Evolutionary conservation across 2,113 vertebrate species (phyloP).

Genomic region (Asarcornis scutulata): DNA sequence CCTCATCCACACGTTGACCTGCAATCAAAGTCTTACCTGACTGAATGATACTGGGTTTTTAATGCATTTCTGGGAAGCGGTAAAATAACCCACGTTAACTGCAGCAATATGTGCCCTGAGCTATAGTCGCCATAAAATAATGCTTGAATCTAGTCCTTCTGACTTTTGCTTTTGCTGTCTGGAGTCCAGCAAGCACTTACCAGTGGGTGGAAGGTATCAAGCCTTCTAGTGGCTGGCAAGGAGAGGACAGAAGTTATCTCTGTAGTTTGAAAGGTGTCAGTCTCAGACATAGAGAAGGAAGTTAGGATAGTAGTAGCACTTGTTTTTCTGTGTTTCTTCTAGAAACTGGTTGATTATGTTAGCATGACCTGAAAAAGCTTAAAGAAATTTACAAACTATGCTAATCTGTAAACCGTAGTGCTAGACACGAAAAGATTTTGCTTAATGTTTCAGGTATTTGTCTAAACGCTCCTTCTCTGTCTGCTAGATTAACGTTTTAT

Average conservation of each 20-base stretch:
- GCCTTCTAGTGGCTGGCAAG: background rate
- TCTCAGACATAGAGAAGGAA: background rate
- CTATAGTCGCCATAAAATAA: background rate
- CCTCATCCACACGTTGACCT: background rate
- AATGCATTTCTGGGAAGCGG: background rate
- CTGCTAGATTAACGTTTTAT: background rate
- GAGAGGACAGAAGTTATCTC: background rate
- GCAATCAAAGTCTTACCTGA: background rate
- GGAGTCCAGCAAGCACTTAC: background rate
- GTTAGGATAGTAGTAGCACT: background rate
- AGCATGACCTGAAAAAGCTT: background rate
- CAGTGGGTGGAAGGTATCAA: background rate
- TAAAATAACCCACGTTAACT: background rate
- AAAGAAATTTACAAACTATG: background rate
- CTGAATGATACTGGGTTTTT: background rate
- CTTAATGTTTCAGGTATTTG: background rate
- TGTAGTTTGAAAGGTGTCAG: background rate
- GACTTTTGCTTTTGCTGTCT: background rate
- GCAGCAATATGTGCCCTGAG: background rate
- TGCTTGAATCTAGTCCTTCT: background rate
- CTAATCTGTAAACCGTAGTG: background rate
- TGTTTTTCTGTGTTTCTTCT: background rate
- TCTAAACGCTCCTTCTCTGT: background rate
- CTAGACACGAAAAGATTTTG: background rate
- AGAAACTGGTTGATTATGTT: background rate